These are phyloP conservation scores for Moxostoma hubbsi DNA, from an alignment of 2,797 vertebrate genomes.

Conservation along the genomic window DNA sequence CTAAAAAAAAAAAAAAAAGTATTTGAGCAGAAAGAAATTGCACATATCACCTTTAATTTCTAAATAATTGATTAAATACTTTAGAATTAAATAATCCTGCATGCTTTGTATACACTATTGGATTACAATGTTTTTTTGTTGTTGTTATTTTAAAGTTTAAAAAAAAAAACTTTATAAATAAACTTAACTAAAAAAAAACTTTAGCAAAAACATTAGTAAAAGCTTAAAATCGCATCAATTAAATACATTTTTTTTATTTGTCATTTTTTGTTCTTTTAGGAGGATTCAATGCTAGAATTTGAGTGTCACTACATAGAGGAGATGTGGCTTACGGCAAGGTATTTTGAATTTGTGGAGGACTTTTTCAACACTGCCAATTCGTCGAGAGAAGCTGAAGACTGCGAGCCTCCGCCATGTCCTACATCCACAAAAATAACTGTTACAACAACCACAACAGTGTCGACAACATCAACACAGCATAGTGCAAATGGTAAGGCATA, in stretches of 20 bases:
- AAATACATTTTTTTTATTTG: not conserved
- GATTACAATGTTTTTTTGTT: not conserved
- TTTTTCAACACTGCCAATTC: constrained; percentile 73
- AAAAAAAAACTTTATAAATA: no score
- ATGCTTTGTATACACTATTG: not conserved
- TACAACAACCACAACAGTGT: constrained; percentile 33
- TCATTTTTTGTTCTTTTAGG: constrained; percentile 61
- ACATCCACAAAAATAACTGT: constrained; percentile 59
- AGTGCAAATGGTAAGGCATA: constrained; percentile 60
- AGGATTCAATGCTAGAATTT: constrained; percentile 74
- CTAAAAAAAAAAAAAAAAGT: no score
- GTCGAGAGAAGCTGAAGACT: constrained; percentile 64
- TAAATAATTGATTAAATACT: not conserved
- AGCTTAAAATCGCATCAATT: not conserved
- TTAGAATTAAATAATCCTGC: not conserved
- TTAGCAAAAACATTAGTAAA: not conserved
- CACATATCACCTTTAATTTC: no score
- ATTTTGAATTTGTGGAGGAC: constrained; percentile 78
- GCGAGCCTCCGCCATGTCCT: constrained; percentile 76
- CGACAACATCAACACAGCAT: constrained; percentile 29
- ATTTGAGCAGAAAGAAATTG: no score
- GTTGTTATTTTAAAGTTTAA: not conserved
- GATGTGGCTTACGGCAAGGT: constrained; percentile 71
- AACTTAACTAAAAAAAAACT: not conserved
- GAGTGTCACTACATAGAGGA: constrained; percentile 78